Conservation (phyloP, 1,140 invertebrate genomes). For the Drosophila nikananu region DNA sequence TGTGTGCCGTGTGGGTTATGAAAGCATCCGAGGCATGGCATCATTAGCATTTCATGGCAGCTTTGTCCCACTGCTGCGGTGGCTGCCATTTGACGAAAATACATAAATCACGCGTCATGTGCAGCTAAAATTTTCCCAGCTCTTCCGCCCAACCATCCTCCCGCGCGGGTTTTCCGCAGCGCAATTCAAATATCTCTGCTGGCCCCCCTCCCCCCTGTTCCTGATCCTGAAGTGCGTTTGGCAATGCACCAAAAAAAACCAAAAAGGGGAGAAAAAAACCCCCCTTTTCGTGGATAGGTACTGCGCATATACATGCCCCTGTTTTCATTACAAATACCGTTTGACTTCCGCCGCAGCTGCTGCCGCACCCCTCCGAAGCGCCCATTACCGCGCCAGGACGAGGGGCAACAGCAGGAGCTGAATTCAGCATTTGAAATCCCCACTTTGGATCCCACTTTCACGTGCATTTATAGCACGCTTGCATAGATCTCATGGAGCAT, state of each 20-base stretch:
- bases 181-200: conserved; percentile 70
- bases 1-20: conserved; percentile 61
- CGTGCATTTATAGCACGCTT: conserved; percentile 79
- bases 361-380: not conserved
- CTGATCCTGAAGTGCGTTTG: conserved; percentile 73
- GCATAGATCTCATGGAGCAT: conserved; percentile 80
- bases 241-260: conserved; percentile 70
- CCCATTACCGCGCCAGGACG: conserved; percentile 8
- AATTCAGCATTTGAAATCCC: conserved; percentile 51
- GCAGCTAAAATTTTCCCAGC: conserved; percentile 64
- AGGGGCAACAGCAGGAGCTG: not conserved
- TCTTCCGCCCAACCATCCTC: not conserved
- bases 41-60: conserved; percentile 82
- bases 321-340: conserved; percentile 84
- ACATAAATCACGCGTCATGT: conserved; percentile 84
- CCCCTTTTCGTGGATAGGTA: conserved; percentile 11
- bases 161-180: not conserved
- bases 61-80: conserved; percentile 59
- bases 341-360: conserved; percentile 76
- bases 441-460: conserved; percentile 78
- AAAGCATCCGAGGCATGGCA: conserved; percentile 70
- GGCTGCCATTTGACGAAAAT: conserved; percentile 82
- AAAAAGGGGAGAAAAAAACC: not conserved
- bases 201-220: not conserved
- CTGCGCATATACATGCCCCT: conserved; percentile 73